Base-by-base conservation (phyloP, 35 echinoderm and acorn worm species). In the Diadema setosum region DNA sequence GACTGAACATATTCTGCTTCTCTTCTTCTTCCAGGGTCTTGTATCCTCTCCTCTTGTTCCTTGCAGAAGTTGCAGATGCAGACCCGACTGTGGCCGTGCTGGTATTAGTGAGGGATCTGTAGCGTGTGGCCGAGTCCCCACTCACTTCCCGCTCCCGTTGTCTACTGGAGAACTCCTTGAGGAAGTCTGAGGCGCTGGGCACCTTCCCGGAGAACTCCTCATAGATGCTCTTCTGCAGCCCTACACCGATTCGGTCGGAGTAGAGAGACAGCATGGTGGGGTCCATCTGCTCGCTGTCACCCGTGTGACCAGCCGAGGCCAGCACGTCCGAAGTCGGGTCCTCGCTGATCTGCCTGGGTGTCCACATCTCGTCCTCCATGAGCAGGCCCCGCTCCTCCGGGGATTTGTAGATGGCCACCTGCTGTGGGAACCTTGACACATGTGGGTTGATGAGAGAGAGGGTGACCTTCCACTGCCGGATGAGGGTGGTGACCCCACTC, bases 391-490 rank as follows among this genome's bases (percentile, higher is more conserved):
- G 73, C 25, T 78, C 73, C 40, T 78, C 73, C 2, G 33, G 33
- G 36, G 73, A 78, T 41, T 78, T 78, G 35, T 44, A 78, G 36
- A 78, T 41, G 2, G 73, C 40, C 34, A 78, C 40, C 35, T 78
- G 73, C n/a, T 78, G 73, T 7, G 73, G 73, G 40, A 78, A 78
- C 27, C 40, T 26, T 15, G 73, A 26, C 37, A 78, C 73, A 40
- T 82, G 80, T 14, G 88, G 88, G 43, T 90, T 90, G 80, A 90
- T 82, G 36, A 94, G 81, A 2, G 87, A 92, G 1, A 98, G 89
- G n/a, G 75, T 94, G 45, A 94, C 93, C 83, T 94, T 98, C 96
- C 96, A 98, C 58, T 98, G 96, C 17, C 96, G 27, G 45, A 94
- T 81, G 67, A 98, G 82, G 24, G 87, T 90, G 70, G 90, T 88